Percentiles rank a stretch among this genome's conserved stretches.
Evolutionary conservation across 2,113 vertebrate species (phyloP).

Genomic region (Rostratula benghalensis): DNA sequence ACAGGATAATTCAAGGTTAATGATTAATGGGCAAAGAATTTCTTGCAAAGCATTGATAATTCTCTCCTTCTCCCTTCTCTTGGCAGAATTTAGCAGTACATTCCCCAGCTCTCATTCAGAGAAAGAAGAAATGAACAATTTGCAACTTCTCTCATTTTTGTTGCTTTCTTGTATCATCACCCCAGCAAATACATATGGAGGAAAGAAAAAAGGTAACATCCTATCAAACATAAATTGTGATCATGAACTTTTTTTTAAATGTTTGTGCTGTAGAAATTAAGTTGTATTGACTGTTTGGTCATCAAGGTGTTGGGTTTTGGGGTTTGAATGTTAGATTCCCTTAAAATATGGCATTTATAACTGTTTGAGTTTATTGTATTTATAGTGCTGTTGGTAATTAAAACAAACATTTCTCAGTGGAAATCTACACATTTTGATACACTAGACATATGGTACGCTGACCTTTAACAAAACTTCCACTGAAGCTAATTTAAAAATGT

Average conservation of each 20-base stretch:
- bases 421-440: background rate
- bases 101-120: background rate
- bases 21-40: constrained; percentile 71
- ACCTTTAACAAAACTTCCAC: background rate
- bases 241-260: background rate
- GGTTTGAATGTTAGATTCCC: background rate
- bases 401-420: background rate
- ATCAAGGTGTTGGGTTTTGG: background rate
- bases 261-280: background rate
- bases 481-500: background rate
- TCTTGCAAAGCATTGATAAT: constrained; percentile 39
- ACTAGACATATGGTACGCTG: background rate
- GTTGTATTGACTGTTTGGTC: background rate
- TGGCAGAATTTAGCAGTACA: constrained; percentile 41
- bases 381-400: background rate
- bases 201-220: constrained; percentile 72
- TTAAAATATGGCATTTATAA: background rate
- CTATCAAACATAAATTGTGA: background rate
- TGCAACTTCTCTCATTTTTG: constrained; percentile 37
- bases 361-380: background rate
- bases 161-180: constrained; percentile 40
- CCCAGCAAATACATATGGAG: constrained; percentile 41
- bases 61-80: constrained; percentile 33
- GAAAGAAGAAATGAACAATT: constrained; percentile 68
- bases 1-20: constrained; percentile 68